Evolutionary conservation across 2,797 vertebrate genomes (phyloP).

Genomic region (Agapornis canus): DNA sequence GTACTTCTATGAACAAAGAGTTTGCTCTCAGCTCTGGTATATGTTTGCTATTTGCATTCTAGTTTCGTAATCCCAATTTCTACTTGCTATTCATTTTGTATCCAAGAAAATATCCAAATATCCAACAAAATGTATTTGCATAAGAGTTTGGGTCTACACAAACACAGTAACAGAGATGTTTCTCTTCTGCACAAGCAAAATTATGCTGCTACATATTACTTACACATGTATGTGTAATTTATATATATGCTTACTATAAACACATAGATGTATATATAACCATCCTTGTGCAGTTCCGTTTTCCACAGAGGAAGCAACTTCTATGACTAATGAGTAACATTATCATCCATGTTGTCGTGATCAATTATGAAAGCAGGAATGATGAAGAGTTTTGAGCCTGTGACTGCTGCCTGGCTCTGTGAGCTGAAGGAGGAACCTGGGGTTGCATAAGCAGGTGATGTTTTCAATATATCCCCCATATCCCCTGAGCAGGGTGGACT

Average conservation of each 20-base stretch:
- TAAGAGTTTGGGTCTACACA: neutral
- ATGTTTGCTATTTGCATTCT: neutral
- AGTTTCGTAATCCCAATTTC: neutral
- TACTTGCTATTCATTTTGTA: neutral
- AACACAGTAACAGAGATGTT: neutral
- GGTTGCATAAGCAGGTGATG: neutral
- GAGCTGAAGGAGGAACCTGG: rapidly evolving
- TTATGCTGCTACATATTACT: neutral
- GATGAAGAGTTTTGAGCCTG: neutral
- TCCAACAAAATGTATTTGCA: neutral
- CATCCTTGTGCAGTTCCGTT: neutral
- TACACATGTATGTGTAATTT: neutral
- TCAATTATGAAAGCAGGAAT: neutral
- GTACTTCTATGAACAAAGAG: neutral
- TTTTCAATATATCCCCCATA: neutral
- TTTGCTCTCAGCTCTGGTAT: neutral
- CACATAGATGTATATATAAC: neutral
- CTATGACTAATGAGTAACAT: neutral
- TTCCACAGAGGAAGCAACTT: neutral
- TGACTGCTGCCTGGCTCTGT: neutral
- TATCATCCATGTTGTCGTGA: neutral
- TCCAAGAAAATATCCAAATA: neutral
- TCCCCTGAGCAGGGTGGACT: neutral
- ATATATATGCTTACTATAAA: neutral
- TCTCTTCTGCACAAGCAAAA: neutral